Percentiles rank a stretch among this genome's conserved stretches.
phyloP scores from a whole-genome alignment of 2,113 vertebrate genomes.

The Cynopterus brachyotis region DNA sequence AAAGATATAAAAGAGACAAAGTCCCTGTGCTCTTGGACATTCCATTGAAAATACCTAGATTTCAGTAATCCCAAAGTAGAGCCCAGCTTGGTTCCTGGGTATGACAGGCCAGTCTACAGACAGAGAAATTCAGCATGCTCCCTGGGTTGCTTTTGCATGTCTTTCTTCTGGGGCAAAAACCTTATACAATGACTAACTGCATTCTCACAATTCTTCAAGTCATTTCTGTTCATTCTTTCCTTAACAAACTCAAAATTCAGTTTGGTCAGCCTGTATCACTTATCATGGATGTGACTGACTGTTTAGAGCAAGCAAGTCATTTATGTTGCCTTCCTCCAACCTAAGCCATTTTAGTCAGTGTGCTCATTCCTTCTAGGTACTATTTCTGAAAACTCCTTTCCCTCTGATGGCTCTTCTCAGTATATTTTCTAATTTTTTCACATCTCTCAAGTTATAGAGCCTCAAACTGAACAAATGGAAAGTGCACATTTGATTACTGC shows the following conservation, averaged over 20 bases:
- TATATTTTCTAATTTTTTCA: slow-evolving; percentile 10
- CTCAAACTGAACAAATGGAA: not conserved
- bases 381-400: slow-evolving; percentile 17
- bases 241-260: slow-evolving; percentile 26
- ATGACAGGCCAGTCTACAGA: not conserved
- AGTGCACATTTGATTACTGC: not conserved
- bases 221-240: slow-evolving; percentile 31
- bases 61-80: not conserved
- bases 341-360: not conserved
- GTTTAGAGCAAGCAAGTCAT: not conserved
- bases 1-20: not conserved
- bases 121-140: not conserved
- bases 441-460: not conserved
- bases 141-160: not conserved
- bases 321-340: not conserved
- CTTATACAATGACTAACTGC: not conserved
- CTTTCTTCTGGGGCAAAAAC: not conserved
- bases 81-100: not conserved
- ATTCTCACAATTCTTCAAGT: not conserved
- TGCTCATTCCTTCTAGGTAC: not conserved
- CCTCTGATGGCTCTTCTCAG: not conserved
- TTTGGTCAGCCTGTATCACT: not conserved
- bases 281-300: not conserved
- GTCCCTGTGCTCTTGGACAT: not conserved
- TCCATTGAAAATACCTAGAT: not conserved